Evolutionary conservation across 2,888 invertebrate species (phyloP).

Genomic region (Plebejus anna): DNA sequence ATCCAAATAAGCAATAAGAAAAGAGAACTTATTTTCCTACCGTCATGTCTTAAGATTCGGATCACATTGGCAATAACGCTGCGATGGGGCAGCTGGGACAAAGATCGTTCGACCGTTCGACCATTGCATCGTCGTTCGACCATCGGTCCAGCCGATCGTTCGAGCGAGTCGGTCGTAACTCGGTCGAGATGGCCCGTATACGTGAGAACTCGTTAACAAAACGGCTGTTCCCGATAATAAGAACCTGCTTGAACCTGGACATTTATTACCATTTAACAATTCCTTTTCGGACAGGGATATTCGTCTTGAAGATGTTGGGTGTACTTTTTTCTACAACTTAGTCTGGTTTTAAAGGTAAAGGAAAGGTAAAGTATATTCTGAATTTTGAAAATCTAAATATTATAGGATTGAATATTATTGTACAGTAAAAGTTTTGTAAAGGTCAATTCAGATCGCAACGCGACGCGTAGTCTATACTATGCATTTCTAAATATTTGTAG

Average conservation of each 20-base stretch:
- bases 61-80: constrained; percentile 60
- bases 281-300: background rate
- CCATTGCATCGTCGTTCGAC: background rate
- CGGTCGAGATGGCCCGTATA: constrained; percentile 49
- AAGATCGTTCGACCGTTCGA: constrained; percentile 36
- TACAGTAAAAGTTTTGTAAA: background rate
- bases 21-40: background rate
- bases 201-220: constrained; percentile 53
- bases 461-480: too few species aligned
- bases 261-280: constrained; percentile 7
- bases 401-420: too few species aligned
- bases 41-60: constrained; percentile 46
- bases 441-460: too few species aligned
- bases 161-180: constrained; percentile 48
- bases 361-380: too few species aligned
- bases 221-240: constrained; percentile 42
- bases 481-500: too few species aligned
- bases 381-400: too few species aligned
- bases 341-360: background rate
- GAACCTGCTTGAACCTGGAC: constrained; percentile 18
- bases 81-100: constrained; percentile 51
- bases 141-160: background rate
- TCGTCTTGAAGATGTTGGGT: background rate
- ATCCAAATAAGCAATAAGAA: background rate
- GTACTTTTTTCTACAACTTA: background rate